Evolutionary conservation across 2,888 invertebrate species (phyloP), one percentile per base, ranked within the genome.

Genomic region (Podabrus alpinus): DNA sequence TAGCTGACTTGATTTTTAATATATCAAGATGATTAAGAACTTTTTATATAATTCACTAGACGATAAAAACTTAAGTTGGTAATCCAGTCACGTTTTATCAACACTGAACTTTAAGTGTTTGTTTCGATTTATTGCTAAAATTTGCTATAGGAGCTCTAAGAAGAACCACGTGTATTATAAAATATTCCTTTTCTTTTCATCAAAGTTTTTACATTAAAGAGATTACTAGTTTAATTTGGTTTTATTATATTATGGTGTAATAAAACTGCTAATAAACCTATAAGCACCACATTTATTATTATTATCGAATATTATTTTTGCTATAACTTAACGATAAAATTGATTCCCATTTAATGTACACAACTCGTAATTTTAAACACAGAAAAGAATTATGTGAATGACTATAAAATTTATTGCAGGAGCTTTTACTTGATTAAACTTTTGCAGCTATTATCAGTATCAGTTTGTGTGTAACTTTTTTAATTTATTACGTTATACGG

Each of bases 41-140:
- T 64, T 64, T 64, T 64, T 64, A 64, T 21, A 64, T 64, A 64
- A 64, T 19, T 64, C 62, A 21, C 62, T 19, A 21, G 16, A 45
- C 45, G 45, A 64, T 64, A 64, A 64, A 64, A 64, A 64, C 15
- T 16, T 19, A 64, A 64, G 62, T 21, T 16, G 15, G 71, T 64
- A 71, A 71, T 71, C 71, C 25, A 17, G 66, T 59, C 71, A 71
- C 71, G 71, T 71, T 66, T 71, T 71, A 71, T 21, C 67, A 71
- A 71, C 67, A 67, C 60, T 59, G 59, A 71, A 66, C 66, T 71
- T 71, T 15, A 66, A 60, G 67, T 59, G 71, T 45, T 60, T 71
- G 67, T 67, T 71, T 66, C 66, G 66, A 71, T 71, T 71, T 71
- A 67, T 71, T 67, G 59, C 15, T 15, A 60, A 61, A 67, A 71